Base-by-base conservation (phyloP, 2,797 vertebrate genomes). In the Catamblyrhynchus diadema region DNA sequence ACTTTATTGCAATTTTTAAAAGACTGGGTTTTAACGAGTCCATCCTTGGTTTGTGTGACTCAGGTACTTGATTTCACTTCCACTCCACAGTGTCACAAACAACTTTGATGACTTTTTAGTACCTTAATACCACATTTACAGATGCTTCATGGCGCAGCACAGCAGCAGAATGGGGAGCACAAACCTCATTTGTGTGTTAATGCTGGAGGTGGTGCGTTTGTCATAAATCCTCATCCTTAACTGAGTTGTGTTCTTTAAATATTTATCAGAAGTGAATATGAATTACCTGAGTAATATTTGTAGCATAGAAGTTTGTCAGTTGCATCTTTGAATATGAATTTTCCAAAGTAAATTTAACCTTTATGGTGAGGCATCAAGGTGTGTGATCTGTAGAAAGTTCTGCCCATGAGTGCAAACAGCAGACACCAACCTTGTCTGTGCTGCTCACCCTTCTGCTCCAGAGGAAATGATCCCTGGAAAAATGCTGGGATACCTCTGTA, bases 31-130 rank as follows among this genome's bases (percentile, higher is more conserved):
- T 96, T 94, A 96, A 94, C 18, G 18, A 95, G 86, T 60, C 33
- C 53, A 37, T 33, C 81, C 94, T 86, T 35, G 28, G 87, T 95
- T 90, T 85, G 71, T 90, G 88, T 87, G 90, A 18, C 73, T 94
- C 64, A 21, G 48, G 62, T 91, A 33, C 81, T 96, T 91, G 81
- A 77, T 94, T 96, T 97, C 57, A 54, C 56, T 70, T 95, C 94
- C 51, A 24, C 79, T 95, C 95, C 92, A 75, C 74, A 75, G 45
- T 65, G 33, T 93, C 64, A 57, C 56, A 86, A 81, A 77, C 75
- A 91, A 48, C 67, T 65, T 81, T 85, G 94, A 70, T 77, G 60
- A 65, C 61, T 91, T 94, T n/a, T 82, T 87, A 75, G 56, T 75
- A 33, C 85, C 78, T 83, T 73, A 75, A 75, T 32, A 14, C 12